Conservation (phyloP, 2,888 invertebrate species). For the Thecophora atra region DNA sequence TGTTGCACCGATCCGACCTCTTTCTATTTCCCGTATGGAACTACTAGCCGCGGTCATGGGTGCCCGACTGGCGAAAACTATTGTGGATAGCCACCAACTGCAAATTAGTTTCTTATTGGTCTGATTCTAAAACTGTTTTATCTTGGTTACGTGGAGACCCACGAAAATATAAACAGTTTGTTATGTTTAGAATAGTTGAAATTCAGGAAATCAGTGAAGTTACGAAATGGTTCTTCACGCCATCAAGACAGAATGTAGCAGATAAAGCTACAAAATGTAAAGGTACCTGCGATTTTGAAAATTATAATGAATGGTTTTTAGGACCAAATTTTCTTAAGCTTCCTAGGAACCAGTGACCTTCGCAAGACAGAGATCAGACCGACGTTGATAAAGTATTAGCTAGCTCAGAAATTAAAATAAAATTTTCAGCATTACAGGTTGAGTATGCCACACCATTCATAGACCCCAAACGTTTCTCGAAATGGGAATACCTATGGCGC, state of each 20-base stretch:
- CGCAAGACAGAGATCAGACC: no score
- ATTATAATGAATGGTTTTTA: not conserved
- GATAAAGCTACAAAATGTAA: not conserved
- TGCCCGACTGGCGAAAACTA: not conserved
- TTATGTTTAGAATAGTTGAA: not conserved
- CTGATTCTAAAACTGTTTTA: not conserved
- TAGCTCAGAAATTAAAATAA: no score
- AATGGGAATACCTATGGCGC: no score
- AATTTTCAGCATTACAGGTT: no score
- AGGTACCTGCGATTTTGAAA: not conserved
- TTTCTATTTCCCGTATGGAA: conserved; percentile 15
- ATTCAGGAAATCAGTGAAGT: not conserved
- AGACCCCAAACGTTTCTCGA: no score
- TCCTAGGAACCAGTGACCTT: no score
- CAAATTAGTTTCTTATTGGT: not conserved
- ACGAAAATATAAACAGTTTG: conserved; percentile 2
- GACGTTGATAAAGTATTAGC: no score
- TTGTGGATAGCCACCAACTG: not conserved
- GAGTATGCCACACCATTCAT: no score
- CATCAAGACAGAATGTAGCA: not conserved
- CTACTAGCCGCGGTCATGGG: conserved; percentile 14
- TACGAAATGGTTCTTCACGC: not conserved
- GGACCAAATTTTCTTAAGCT: not conserved
- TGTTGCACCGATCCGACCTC: not conserved
- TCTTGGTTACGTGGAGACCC: not conserved